phyloP scores from a whole-genome alignment of 2,888 invertebrate species.

The Tiliacea aurago region DNA sequence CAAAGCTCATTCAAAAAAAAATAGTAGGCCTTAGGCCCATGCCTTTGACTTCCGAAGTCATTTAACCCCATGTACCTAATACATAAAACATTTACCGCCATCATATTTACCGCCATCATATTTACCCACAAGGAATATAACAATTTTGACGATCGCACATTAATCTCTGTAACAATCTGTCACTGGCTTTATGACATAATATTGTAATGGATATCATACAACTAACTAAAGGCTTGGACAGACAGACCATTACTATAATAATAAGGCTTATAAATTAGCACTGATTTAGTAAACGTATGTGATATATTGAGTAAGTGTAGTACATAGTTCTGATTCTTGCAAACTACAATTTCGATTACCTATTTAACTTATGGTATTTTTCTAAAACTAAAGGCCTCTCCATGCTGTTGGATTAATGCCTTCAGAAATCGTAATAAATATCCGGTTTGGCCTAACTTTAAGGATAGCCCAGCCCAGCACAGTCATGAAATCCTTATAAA shows the following conservation, averaged over 20 bases:
- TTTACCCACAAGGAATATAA: slow-evolving; percentile 16
- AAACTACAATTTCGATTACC: no score
- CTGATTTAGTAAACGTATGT: no score
- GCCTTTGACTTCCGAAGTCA: background rate
- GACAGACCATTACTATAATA: background rate
- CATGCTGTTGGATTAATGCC: no score
- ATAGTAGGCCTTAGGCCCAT: accelerated
- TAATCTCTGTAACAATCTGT: slow-evolving; percentile 43
- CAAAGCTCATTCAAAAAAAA: background rate
- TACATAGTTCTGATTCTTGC: no score
- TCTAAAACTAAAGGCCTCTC: no score
- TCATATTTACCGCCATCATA: slow-evolving; percentile 9
- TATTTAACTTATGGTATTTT: no score
- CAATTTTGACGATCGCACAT: slow-evolving; percentile 15
- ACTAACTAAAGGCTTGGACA: slow-evolving; percentile 28
- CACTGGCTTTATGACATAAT: slow-evolving; percentile 45
- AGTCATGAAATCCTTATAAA: no score
- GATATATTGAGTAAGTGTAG: no score
- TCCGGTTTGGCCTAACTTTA: no score
- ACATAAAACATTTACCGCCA: slow-evolving; percentile 16
- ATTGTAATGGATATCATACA: slow-evolving; percentile 44
- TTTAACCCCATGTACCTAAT: background rate
- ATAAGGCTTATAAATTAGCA: no score
- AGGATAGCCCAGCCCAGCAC: no score
- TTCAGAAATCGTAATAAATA: no score